A percentile compares a stretch with the other conserved stretches of the same genome.
Evolutionary conservation across 2,797 vertebrate genomes (phyloP).

Genomic region (Siniperca undulata): DNA sequence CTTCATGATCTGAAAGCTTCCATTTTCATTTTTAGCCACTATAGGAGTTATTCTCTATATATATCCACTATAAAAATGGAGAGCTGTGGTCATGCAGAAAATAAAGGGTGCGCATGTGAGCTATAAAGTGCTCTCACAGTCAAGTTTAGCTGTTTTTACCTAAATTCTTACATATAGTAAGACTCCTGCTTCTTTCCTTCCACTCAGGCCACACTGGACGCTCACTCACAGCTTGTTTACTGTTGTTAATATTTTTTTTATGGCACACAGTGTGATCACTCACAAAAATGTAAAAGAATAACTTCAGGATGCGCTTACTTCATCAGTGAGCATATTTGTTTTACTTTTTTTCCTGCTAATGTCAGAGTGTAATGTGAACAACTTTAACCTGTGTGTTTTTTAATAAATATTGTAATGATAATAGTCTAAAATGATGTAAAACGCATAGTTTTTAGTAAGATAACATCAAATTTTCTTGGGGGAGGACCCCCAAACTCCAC

Average conservation of each 20-base stretch:
- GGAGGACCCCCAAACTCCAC: too few species aligned
- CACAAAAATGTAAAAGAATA: too few species aligned
- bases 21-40: constrained; percentile 44
- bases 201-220: constrained; percentile 5
- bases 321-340: too few species aligned
- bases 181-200: background rate
- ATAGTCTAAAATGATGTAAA: too few species aligned
- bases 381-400: too few species aligned
- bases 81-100: constrained; percentile 49
- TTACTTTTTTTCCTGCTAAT: too few species aligned
- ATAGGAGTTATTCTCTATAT: constrained; percentile 12
- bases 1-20: constrained; percentile 43
- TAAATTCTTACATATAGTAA: background rate
- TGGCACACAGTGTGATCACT: too few species aligned
- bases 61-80: constrained; percentile 33
- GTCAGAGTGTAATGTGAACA: too few species aligned
- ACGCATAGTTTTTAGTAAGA: too few species aligned
- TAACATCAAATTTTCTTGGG: too few species aligned
- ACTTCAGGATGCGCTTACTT: too few species aligned
- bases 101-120: constrained; percentile 11
- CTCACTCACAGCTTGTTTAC: background rate
- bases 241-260: background rate
- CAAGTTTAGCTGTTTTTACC: constrained; percentile 13
- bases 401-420: too few species aligned
- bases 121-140: constrained; percentile 33